Evolutionary conservation across 2,797 vertebrate species (phyloP).

Genomic region (Acipenser transmontanus): DNA sequence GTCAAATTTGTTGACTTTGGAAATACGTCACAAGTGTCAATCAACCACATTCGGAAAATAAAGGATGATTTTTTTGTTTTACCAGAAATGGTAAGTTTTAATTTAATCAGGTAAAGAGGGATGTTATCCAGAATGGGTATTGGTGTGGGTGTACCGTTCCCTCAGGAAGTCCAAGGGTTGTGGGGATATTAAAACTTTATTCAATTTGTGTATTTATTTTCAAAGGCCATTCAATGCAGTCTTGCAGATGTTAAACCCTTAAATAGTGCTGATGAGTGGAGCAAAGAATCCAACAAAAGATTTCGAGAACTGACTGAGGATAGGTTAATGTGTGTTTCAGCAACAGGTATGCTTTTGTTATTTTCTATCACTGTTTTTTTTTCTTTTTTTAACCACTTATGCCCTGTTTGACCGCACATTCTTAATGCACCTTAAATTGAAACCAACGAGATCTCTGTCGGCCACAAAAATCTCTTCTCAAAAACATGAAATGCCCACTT

Average conservation of each 20-base stretch:
- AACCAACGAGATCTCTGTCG: too few species aligned
- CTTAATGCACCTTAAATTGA: too few species aligned
- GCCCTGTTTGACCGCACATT: too few species aligned
- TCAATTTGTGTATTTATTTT: conserved; percentile 3
- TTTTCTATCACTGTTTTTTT: too few species aligned
- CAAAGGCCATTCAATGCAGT: conserved; percentile 75
- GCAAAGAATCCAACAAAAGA: conserved; percentile 51
- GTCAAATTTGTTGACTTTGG: conserved; percentile 82
- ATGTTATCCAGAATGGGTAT: too few species aligned
- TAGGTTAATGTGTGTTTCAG: conserved; percentile 55
- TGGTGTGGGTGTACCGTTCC: too few species aligned
- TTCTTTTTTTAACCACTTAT: too few species aligned
- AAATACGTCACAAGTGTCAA: conserved; percentile 53
- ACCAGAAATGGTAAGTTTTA: conserved; percentile 70
- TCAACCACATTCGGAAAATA: conserved; percentile 68
- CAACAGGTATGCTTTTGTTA: conserved; percentile 37
- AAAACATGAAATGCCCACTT: too few species aligned
- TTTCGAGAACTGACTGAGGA: conserved; percentile 68
- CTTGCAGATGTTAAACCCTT: conserved; percentile 66
- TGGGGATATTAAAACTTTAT: too few species aligned
- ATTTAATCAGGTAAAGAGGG: not conserved
- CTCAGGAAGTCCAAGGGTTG: too few species aligned
- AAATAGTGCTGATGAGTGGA: conserved; percentile 58
- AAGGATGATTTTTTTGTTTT: conserved; percentile 76
- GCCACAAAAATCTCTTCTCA: too few species aligned